phyloP scores from a whole-genome alignment of 1,140 invertebrate genomes.

The Atta cephalotes region DNA sequence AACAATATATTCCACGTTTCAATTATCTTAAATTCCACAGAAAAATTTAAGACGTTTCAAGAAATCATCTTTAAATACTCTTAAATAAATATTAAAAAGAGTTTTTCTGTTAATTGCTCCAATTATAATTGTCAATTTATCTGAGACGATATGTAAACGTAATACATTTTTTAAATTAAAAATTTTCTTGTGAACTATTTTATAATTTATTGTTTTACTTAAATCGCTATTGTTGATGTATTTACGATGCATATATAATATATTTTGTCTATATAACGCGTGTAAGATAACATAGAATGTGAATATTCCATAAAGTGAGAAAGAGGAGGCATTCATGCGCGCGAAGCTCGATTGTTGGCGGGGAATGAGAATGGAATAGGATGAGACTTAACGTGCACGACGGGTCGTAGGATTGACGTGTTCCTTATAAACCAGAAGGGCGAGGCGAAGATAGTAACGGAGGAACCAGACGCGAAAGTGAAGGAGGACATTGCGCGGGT shows the following conservation, averaged over 20 bases:
- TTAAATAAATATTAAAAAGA: not conserved
- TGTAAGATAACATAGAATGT: slow-evolving; percentile 36
- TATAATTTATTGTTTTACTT: not conserved
- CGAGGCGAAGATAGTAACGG: slow-evolving; percentile 43
- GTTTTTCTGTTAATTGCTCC: not conserved
- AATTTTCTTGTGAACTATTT: not conserved
- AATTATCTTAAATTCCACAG: not conserved
- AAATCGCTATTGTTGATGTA: slow-evolving; percentile 29
- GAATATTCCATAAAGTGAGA: slow-evolving; percentile 48
- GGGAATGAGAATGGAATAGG: slow-evolving; percentile 66
- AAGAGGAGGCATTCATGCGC: slow-evolving; percentile 32
- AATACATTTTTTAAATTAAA: slow-evolving; percentile 14
- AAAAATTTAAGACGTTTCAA: not conserved
- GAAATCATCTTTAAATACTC: not conserved
- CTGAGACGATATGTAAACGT: not conserved
- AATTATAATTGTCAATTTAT: not conserved
- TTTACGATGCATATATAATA: slow-evolving; percentile 35
- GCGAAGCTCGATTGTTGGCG: slow-evolving; percentile 50
- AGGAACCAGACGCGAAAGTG: slow-evolving; percentile 27
- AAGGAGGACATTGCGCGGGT: not conserved
- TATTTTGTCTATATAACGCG: not conserved
- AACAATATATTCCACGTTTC: not conserved
- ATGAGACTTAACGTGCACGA: slow-evolving; percentile 73
- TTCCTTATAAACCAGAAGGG: slow-evolving; percentile 76
- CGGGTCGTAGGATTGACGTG: slow-evolving; percentile 77